A percentile compares a stretch with the other conserved stretches of the same genome.
phyloP scores from a whole-genome alignment of 2,797 vertebrate genomes.

The Cyclopterus lumpus region DNA sequence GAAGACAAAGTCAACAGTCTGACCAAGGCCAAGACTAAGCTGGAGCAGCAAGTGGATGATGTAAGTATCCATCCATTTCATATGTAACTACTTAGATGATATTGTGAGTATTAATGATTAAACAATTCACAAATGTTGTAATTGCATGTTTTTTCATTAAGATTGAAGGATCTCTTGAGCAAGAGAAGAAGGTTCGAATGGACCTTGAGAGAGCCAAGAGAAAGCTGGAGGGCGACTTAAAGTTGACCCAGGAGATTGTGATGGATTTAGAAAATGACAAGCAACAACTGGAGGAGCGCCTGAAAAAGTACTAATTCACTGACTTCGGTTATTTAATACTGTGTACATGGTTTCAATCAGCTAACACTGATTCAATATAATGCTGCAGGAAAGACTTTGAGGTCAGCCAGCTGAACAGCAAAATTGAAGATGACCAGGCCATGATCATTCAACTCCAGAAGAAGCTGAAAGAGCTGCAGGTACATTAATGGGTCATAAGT shows the following conservation, averaged over 20 bases:
- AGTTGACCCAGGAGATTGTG: slow-evolving; percentile 88
- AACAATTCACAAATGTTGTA: background rate
- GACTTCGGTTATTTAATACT: background rate
- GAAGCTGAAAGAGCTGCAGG: slow-evolving; percentile 91
- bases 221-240: slow-evolving; percentile 91
- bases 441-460: slow-evolving; percentile 89
- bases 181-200: slow-evolving; percentile 89
- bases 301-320: slow-evolving; percentile 84
- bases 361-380: slow-evolving; percentile 13
- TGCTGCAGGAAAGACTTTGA: slow-evolving; percentile 92
- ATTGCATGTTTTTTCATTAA: slow-evolving; percentile 50
- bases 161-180: slow-evolving; percentile 92
- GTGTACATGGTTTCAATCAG: background rate
- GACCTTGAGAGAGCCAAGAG: slow-evolving; percentile 91
- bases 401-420: slow-evolving; percentile 86
- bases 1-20: slow-evolving; percentile 93
- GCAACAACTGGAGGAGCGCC: slow-evolving; percentile 87
- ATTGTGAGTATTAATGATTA: background rate
- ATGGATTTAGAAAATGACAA: slow-evolving; percentile 93
- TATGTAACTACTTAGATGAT: background rate
- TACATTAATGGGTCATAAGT: slow-evolving; percentile 33
- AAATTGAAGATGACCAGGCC: slow-evolving; percentile 91
- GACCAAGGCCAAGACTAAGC: slow-evolving; percentile 90
- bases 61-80: slow-evolving; percentile 79
- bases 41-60: slow-evolving; percentile 92